Base-by-base conservation (phyloP, 2,888 invertebrate species). In the Agrochola lychnidis region DNA sequence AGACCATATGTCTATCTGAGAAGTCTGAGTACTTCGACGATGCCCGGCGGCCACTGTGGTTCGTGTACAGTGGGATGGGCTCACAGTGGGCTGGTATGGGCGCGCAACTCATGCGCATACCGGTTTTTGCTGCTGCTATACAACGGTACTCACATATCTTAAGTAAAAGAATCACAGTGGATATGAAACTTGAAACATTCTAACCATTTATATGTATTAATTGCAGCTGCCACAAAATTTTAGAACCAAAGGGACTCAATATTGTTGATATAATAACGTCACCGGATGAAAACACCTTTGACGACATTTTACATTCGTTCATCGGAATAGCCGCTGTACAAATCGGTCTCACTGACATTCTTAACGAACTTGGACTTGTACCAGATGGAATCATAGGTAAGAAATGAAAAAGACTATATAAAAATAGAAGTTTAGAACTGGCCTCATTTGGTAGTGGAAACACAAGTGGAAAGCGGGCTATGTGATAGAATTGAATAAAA, bases 311-410 rank as follows among this genome's bases (percentile, higher is more conserved):
- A 19, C 96, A 98, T 57, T 86, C 86, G 0, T 88, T 87, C 22
- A 81, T 87, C 3, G 86, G 88, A n/a, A 87, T 87, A 61, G 85
- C 79, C n/a, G 98, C 98, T 0, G 91, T 97, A 25, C 97, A 97
- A 96, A 98, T 98, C 79, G 97, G 95, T 10, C 90, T 95, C 81
- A 95, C 96, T 22, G 96, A 96, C 61, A 83, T 95, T 2, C 90
- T 97, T 5, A 91, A 90, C 22, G 94, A 93, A 5, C 89, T 97
- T 1, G 98, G 97, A n/a, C 94, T 98, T 40, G 93, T 95, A 45
- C 98, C 98, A 0, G 98, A 98, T 91, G 98, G 98, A 61, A 98
- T 98, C 75, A 97, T 98, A 86, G 98, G 98, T 89, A 97, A 98
- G 91, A 19, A 57, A 40, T 30, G 5, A 36, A 19, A 73, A 72